A percentile compares a stretch with the other conserved stretches of the same genome.
These are phyloP conservation scores for Platysternon megacephalum DNA, from an alignment of 2,113 vertebrate genomes.

Conservation along the genomic window DNA sequence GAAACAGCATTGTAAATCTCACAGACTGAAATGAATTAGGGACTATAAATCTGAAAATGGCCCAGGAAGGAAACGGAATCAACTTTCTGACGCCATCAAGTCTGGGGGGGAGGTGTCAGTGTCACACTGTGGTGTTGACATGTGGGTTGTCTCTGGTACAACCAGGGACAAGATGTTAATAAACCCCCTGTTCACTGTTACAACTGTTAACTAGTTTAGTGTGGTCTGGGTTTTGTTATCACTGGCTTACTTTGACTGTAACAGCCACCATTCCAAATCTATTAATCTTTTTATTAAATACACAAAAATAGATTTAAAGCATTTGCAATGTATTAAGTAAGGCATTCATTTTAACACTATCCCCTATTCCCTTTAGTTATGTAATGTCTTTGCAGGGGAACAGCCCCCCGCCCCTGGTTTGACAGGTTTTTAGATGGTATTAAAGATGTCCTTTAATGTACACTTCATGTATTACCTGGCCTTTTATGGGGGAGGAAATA, in stretches of 20 bases:
- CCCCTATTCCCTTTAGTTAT: neutral
- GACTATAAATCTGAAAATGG: neutral
- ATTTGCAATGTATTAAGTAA: neutral
- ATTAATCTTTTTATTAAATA: neutral
- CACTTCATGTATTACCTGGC: neutral
- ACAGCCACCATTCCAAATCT: neutral
- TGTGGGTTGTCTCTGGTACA: neutral
- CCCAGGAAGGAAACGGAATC: neutral
- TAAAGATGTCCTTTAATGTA: neutral
- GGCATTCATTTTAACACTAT: neutral
- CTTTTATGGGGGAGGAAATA: neutral
- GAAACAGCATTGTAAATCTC: neutral
- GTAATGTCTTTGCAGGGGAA: neutral
- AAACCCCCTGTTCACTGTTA: neutral
- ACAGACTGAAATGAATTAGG: neutral
- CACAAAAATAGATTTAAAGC: neutral
- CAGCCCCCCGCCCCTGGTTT: fast-evolving
- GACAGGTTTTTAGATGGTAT: neutral
- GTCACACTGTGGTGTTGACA: neutral
- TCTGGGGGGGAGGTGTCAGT: neutral
- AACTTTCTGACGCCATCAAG: neutral
- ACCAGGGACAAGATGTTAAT: neutral
- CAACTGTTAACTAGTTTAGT: neutral
- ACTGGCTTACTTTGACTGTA: neutral
- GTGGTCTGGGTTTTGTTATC: neutral